These are phyloP conservation scores for Miniopterus natalensis DNA, from an alignment of 2,113 vertebrate genomes.

Conservation along the genomic window DNA sequence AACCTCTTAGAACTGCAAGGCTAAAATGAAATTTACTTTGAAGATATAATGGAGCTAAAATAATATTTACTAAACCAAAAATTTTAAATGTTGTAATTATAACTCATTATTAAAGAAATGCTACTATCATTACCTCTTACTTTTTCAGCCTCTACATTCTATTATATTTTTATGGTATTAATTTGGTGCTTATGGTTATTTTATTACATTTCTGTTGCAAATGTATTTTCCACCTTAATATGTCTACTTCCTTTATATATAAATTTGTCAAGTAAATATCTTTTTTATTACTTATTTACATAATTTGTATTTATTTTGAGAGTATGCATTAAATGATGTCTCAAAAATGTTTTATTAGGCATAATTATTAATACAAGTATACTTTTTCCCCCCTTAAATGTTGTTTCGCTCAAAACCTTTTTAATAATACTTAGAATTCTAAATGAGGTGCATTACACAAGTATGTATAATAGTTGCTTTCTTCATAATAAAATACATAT, in stretches of 20 bases:
- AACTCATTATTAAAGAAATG: not conserved
- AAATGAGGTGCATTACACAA: not conserved
- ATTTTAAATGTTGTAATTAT: not conserved
- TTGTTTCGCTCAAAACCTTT: not conserved
- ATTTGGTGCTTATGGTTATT: not conserved
- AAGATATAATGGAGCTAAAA: not conserved
- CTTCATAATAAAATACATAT: not conserved
- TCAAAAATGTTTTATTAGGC: not conserved
- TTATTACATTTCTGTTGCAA: not conserved
- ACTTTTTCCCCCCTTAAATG: not conserved
- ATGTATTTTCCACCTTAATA: not conserved
- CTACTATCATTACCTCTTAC: not conserved
- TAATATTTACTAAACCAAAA: not conserved
- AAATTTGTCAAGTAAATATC: not conserved
- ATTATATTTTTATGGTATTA: not conserved
- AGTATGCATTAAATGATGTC: not conserved
- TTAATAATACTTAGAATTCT: not conserved
- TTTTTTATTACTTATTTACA: not conserved
- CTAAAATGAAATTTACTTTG: not conserved
- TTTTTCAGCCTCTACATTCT: not conserved
- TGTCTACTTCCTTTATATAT: not conserved
- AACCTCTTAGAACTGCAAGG: not conserved
- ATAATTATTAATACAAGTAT: not conserved
- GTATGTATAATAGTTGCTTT: not conserved
- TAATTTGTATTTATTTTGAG: conserved; percentile 11